Percentiles rank a stretch among this genome's conserved stretches.
phyloP scores from a whole-genome alignment of 2,113 vertebrate genomes.

The Epinephelus fuscoguttatus region DNA sequence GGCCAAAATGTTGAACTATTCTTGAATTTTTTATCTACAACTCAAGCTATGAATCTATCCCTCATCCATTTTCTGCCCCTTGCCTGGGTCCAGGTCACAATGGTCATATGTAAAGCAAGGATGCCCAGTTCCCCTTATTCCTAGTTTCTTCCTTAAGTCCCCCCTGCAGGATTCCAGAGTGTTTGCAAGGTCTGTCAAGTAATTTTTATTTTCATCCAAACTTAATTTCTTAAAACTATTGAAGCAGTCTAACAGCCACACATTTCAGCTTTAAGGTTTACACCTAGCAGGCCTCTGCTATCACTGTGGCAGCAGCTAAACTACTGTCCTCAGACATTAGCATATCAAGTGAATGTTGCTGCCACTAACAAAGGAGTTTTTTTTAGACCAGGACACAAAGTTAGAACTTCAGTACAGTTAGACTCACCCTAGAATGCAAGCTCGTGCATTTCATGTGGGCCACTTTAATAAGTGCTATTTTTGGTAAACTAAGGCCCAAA shows the following conservation, averaged over 20 bases:
- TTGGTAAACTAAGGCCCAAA: slow-evolving; percentile 9
- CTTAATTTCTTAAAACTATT: too few species aligned
- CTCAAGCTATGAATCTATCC: too few species aligned
- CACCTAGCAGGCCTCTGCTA: not conserved
- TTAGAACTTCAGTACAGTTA: not conserved
- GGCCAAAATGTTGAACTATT: too few species aligned
- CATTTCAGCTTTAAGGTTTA: not conserved
- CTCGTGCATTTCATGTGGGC: slow-evolving; percentile 10
- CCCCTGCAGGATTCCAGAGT: too few species aligned
- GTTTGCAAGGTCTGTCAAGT: not conserved
- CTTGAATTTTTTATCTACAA: too few species aligned
- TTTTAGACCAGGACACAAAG: slow-evolving; percentile 2
- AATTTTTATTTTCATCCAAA: too few species aligned
- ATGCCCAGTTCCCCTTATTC: not conserved
- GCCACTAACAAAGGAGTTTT: slow-evolving; percentile 1
- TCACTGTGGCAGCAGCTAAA: not conserved
- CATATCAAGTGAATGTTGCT: not conserved
- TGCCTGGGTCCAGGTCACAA: not conserved
- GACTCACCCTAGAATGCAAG: not conserved
- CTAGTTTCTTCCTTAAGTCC: not conserved
- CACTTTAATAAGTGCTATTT: slow-evolving; percentile 31
- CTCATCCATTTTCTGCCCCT: too few species aligned
- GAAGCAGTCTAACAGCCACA: too few species aligned
- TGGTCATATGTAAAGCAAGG: too few species aligned
- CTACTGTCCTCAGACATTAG: not conserved